These are phyloP conservation scores for Ophiothrix spiculata DNA, from an alignment of 35 echinoderm and acorn worm species.

Conservation along the genomic window DNA sequence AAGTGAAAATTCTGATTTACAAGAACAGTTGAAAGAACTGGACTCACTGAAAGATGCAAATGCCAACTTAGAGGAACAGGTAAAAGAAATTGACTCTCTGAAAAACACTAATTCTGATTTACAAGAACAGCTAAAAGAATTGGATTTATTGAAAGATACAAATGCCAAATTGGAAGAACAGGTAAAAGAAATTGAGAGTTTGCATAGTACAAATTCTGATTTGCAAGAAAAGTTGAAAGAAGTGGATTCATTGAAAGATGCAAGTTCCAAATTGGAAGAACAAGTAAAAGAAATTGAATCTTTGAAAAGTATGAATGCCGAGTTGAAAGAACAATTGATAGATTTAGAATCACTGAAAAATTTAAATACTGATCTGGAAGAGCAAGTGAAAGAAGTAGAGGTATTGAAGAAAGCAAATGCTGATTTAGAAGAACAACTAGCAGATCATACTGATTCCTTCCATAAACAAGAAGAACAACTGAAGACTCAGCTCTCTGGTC, in stretches of 20 bases:
- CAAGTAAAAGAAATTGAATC: slow-evolving; percentile 11
- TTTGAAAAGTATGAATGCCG: slow-evolving; percentile 24
- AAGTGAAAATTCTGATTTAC: too few relatives aligned
- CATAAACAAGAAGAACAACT: slow-evolving; percentile 13
- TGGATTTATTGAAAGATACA: too few relatives aligned
- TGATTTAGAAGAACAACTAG: slow-evolving; percentile 5
- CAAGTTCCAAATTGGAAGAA: too few relatives aligned
- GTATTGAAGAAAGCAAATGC: slow-evolving; percentile 2
- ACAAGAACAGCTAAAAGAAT: slow-evolving; percentile 5
- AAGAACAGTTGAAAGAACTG: too few relatives aligned
- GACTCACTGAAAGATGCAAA: too few relatives aligned
- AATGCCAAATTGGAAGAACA: too few relatives aligned
- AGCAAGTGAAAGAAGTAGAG: slow-evolving; percentile 22
- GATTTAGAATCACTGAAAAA: too few relatives aligned
- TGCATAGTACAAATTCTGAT: too few relatives aligned
- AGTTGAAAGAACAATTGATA: slow-evolving; percentile 42
- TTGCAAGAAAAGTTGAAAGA: too few relatives aligned
- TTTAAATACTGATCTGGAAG: slow-evolving; percentile 1
- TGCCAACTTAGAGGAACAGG: not conserved
- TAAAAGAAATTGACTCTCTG: slow-evolving; percentile 20
- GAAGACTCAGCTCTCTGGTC: slow-evolving; percentile 13
- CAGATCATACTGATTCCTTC: slow-evolving; percentile 7
- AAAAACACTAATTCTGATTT: slow-evolving; percentile 7
- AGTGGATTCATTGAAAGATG: too few relatives aligned
- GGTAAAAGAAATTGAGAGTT: too few relatives aligned